phyloP scores from a whole-genome alignment of 2,797 vertebrate genomes.

The Phylloscopus collybita region DNA sequence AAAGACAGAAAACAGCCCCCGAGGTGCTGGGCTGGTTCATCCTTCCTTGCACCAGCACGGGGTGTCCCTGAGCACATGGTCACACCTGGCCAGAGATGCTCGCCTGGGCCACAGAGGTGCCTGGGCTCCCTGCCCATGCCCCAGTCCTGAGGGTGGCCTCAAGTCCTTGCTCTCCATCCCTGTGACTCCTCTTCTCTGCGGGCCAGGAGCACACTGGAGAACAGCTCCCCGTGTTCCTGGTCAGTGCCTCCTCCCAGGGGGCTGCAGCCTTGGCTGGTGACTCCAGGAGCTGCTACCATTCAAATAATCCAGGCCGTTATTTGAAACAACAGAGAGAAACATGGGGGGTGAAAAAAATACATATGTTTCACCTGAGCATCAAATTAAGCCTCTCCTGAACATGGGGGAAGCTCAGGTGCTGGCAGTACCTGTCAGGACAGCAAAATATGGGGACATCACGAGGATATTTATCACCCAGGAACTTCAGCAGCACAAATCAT shows the following conservation, averaged over 20 bases:
- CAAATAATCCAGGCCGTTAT: neutral
- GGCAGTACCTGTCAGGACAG: neutral
- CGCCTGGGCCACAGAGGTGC: neutral
- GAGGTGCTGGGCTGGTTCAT: neutral
- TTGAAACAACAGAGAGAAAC: neutral
- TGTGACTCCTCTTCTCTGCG: accelerated
- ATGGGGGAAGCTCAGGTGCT: neutral
- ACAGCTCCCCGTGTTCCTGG: neutral
- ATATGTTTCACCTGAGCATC: neutral
- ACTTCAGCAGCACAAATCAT: neutral
- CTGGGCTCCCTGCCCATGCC: neutral
- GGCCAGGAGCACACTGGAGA: neutral
- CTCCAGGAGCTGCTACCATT: neutral
- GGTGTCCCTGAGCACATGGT: neutral
- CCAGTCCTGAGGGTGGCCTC: neutral
- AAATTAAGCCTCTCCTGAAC: neutral
- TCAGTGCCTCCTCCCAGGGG: neutral
- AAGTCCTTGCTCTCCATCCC: accelerated
- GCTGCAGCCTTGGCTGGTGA: neutral
- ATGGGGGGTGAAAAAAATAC: neutral
- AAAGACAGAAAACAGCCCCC: neutral
- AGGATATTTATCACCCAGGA: neutral
- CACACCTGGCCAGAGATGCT: neutral
- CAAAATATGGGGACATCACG: accelerated
- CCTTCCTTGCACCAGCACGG: neutral